A percentile compares a stretch with the other conserved stretches of the same genome.
Conservation (phyloP, 2,113 vertebrate species). For the Cervus canadensis region DNA sequence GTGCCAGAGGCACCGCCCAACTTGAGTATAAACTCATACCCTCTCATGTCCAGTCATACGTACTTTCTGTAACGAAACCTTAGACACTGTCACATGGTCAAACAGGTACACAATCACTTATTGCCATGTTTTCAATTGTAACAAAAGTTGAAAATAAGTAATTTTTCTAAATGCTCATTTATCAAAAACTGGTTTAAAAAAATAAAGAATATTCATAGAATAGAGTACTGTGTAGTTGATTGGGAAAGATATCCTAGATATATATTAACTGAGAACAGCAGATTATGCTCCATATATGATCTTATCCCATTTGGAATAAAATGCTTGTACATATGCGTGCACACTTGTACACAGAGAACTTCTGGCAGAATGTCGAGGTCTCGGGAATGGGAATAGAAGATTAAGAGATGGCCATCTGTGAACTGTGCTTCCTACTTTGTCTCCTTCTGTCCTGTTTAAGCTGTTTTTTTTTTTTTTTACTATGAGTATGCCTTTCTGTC, state of each 20-base stretch:
- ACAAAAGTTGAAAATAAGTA: not conserved
- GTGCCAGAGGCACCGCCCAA: accelerated
- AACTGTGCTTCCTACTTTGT: not conserved
- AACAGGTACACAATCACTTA: not conserved
- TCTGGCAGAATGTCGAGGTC: not conserved
- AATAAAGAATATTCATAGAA: not conserved
- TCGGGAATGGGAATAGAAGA: not conserved
- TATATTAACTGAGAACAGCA: not conserved
- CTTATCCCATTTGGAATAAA: not conserved
- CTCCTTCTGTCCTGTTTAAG: not conserved
- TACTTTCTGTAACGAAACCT: not conserved
- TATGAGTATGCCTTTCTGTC: not conserved
- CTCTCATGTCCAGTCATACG: not conserved
- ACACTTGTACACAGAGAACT: not conserved
- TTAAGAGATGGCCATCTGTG: not conserved
- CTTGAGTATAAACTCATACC: too few species aligned
- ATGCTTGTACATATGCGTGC: accelerated
- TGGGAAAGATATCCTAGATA: not conserved
- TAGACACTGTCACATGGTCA: not conserved
- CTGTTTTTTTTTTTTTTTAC: not conserved
- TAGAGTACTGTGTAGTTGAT: not conserved
- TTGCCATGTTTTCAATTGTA: not conserved
- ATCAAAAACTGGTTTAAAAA: not conserved
- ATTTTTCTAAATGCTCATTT: not conserved
- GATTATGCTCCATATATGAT: not conserved